Base-by-base conservation (phyloP, 2,113 vertebrate genomes). In the Hippocampus barbouri region DNA sequence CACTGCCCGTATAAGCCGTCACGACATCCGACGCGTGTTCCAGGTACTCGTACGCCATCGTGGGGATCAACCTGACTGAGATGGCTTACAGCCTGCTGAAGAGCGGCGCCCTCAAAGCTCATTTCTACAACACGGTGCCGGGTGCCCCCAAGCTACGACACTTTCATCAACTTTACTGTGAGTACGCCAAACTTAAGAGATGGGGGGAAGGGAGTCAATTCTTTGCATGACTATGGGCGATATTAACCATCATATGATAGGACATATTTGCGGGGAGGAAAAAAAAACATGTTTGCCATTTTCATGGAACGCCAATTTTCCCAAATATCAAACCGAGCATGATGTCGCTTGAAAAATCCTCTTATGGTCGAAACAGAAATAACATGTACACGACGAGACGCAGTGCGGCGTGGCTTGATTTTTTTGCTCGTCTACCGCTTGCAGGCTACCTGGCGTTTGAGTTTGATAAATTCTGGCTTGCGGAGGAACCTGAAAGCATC, bases 21-120 rank as follows among this genome's bases (percentile, higher is more conserved):
- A 2, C 21, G 8, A n/a, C 23, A 20, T 63, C 65, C 8, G 27
- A 15, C 16, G 27, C 88, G 16, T 70, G 14, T 89, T 73, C 41
- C 77, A 99, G 97, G 66, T 99, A 98, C 78, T 99, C 97, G 2
- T 99, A 98, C 78, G 97, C 97, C 83, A 99, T 99, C 78, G 97
- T 99, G 83, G 97, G 97, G 64, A 99, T 99, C 86, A 98, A 99
- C 79, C 89, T 99, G 85, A 99, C 97, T 34, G 97, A 99, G 85
- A 98, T 99, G 97, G 97, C 96, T 0, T 99, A 97, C 79, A 97
- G 95, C 84, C 89, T 99, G 60, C 90, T 99, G 68, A 96, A 92
- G 89, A 96, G 85, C 0, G 95, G 96, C 1, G 90, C 94, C 75
- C 83, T 99, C 68, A 99, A 97, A 79, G 79, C 91, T 65, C 94